These are phyloP conservation scores for Campoplex nolae DNA, from an alignment of 2,888 invertebrate genomes.

Conservation along the genomic window DNA sequence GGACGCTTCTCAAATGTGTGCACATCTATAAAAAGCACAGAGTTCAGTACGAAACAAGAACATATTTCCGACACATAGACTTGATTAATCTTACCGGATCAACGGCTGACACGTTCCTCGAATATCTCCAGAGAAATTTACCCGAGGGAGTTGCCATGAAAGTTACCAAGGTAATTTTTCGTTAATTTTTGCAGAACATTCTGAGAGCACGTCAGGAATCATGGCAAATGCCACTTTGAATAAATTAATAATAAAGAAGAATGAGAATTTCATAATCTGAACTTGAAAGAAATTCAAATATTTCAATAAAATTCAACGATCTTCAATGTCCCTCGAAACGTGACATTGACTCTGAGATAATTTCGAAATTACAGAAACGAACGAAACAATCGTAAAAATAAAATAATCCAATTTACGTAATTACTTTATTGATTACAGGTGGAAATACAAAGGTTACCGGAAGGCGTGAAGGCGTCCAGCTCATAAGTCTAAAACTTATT, in stretches of 20 bases:
- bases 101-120: constrained; percentile 97
- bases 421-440: constrained; percentile 72
- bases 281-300: too few species aligned
- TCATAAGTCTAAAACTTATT: constrained; percentile 7
- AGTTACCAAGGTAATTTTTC: constrained; percentile 89
- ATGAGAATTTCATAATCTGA: too few species aligned
- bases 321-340: neutral
- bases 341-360: neutral
- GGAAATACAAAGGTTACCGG: constrained; percentile 77
- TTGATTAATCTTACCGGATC: constrained; percentile 96
- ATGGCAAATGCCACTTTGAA: neutral
- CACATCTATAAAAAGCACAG: constrained; percentile 97
- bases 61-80: constrained; percentile 94
- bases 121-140: constrained; percentile 97
- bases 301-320: too few species aligned
- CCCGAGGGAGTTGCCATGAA: constrained; percentile 99
- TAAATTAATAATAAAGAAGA: neutral
- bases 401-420: neutral
- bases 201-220: neutral
- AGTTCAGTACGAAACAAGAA: constrained; percentile 98
- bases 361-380: neutral
- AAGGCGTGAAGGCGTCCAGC: constrained; percentile 65
- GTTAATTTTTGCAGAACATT: neutral
- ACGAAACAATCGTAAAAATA: neutral
- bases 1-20: constrained; percentile 94